Base-by-base conservation (phyloP, 2,888 invertebrate genomes). In the Agrotis clavis region DNA sequence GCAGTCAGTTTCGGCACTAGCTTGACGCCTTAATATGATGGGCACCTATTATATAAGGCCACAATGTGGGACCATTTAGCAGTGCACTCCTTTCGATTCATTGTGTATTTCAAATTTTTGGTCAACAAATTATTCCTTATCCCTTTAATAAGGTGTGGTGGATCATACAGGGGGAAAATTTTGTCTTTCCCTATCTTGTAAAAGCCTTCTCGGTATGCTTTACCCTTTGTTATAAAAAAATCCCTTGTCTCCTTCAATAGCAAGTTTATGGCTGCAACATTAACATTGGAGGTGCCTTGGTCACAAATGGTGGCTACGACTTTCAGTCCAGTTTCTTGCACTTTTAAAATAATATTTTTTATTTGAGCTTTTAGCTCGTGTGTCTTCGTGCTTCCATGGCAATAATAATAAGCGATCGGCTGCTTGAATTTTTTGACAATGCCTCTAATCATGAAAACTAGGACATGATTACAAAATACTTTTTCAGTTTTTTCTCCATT, bases 241-340 rank as follows among this genome's bases (percentile, higher is more conserved):
- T 64, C 64, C 35, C 18, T 18, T n/a, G 65, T 72, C 18, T 76
- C 69, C 13, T 66, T 69, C 3, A 68, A 4, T 48, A 61, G 61
- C 0, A 7, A 13, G 5, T 71, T 71, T 21, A 74, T 63, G 19
- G 74, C 65, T 53, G 67, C 53, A 1, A 76, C 66, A 72, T 76
- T 76, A 1, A 76, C 66, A 72, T 76, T 76, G 48, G 72, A 65
- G 11, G 72, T 60, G 41, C 72, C 76, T 69, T 76, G 76, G 53
- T 74, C 74, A 67, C 70, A 70, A 19, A 74, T 48, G 5, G 74
- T 70, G 1, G 74, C 74, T 25, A 71, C 21, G 6, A 75, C 75
- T 14, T 67, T 67, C 6, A 75, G 14, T 16, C 65, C 68, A 25
- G 65, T 47, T 62, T 70, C 53, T 53, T 74, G 63, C 1, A 74